These are phyloP conservation scores for Etheostoma cragini DNA, from an alignment of 2,113 vertebrate genomes.

Conservation along the genomic window DNA sequence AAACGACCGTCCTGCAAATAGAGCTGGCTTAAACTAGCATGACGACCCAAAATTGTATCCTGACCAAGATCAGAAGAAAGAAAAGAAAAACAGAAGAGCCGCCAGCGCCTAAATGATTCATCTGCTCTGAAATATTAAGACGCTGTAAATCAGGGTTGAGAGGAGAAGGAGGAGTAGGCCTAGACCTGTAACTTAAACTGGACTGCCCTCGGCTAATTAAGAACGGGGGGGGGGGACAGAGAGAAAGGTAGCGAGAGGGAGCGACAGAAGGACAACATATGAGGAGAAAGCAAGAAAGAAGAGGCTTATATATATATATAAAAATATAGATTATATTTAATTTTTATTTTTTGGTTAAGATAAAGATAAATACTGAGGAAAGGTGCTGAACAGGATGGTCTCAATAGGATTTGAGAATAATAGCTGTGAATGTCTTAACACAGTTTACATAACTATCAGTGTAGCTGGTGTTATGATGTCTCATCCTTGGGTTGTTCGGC, in stretches of 20 bases:
- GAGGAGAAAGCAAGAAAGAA: not conserved
- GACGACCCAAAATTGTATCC: not conserved
- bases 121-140: slow-evolving; percentile 74
- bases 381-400: not conserved
- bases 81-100: slow-evolving; percentile 40
- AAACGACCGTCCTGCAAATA: not conserved
- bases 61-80: slow-evolving; percentile 12
- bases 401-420: not conserved
- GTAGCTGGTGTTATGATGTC: not conserved
- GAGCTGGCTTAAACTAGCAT: not conserved
- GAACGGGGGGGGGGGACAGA: slow-evolving; percentile 9
- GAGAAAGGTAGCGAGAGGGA: slow-evolving; percentile 1
- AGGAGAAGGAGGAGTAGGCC: slow-evolving; percentile 35
- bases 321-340: too few species aligned
- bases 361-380: not conserved
- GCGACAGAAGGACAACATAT: not conserved
- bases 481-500: not conserved
- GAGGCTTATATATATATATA: too few species aligned
- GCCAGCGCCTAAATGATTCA: slow-evolving; percentile 70
- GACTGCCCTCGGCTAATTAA: slow-evolving; percentile 63
- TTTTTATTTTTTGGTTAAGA: too few species aligned
- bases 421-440: not conserved
- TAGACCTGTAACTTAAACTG: slow-evolving; percentile 74
- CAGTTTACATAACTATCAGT: not conserved
- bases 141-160: slow-evolving; percentile 70